phyloP scores from a whole-genome alignment of 2,113 vertebrate species.

The Chaetodon trifascialis region DNA sequence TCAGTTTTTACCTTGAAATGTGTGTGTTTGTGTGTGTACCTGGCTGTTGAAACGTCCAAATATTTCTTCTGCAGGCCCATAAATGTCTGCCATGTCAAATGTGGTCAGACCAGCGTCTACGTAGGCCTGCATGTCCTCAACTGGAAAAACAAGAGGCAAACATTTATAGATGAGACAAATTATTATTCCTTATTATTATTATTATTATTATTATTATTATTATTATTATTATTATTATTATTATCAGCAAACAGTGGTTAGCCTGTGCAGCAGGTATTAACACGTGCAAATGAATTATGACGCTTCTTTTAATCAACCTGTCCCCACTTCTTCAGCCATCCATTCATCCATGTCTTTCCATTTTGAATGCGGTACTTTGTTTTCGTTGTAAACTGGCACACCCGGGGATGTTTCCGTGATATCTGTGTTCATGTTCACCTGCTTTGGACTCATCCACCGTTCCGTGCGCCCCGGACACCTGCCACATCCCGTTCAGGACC shows the following conservation, averaged over 20 bases:
- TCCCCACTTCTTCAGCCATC: too few species aligned
- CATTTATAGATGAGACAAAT: not conserved
- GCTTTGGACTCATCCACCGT: slow-evolving; percentile 40
- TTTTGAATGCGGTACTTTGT: too few species aligned
- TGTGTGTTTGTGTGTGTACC: slow-evolving; percentile 28
- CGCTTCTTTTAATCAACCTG: not conserved
- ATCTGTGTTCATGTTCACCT: slow-evolving; percentile 12
- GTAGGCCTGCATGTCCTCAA: slow-evolving; percentile 67
- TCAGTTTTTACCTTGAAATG: not conserved
- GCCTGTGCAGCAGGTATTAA: not conserved
- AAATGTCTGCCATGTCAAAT: slow-evolving; percentile 75
- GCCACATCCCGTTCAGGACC: slow-evolving; percentile 71
- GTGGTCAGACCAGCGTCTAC: slow-evolving; percentile 68
- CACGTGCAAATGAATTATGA: not conserved
- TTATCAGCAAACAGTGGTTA: not conserved
- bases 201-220: too few species aligned
- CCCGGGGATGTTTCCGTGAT: not conserved
- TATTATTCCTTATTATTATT: too few species aligned
- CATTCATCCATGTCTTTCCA: too few species aligned
- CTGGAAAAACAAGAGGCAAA: slow-evolving; percentile 34
- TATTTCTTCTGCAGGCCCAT: slow-evolving; percentile 74
- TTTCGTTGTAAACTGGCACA: not conserved
- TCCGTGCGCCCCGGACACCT: slow-evolving; percentile 73
- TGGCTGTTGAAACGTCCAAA: slow-evolving; percentile 68
- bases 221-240: too few species aligned